Percentiles rank a stretch among this genome's conserved stretches.
phyloP scores from a whole-genome alignment of 2,888 invertebrate species.

The Clanis bilineata region DNA sequence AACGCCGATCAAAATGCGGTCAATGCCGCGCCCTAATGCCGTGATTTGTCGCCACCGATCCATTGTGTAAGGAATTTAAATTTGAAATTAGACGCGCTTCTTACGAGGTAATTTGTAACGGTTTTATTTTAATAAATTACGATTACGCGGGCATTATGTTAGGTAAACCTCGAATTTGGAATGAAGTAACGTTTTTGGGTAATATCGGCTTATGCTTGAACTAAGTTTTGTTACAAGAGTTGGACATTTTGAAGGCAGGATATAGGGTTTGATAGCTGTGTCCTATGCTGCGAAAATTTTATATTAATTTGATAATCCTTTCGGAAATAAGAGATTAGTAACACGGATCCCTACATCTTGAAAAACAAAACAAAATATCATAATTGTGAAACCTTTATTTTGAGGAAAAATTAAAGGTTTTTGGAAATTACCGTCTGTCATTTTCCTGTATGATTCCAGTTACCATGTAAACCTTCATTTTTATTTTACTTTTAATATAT shows the following conservation, averaged over 20 bases:
- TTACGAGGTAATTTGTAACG: background rate
- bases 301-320: no score
- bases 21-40: conserved; percentile 2
- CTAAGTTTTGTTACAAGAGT: no score
- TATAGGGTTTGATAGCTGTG: no score
- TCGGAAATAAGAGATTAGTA: no score
- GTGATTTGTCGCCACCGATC: conserved; percentile 3
- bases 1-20: conserved; percentile 9
- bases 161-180: background rate
- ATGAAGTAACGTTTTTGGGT: background rate
- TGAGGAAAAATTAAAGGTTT: no score
- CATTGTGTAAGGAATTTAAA: conserved; percentile 1
- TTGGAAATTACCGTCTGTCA: no score
- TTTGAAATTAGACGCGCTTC: background rate
- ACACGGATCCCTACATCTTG: no score
- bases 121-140: background rate
- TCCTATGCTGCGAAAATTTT: no score
- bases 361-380: no score
- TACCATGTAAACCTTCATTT: background rate
- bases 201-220: no score
- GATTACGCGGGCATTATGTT: background rate
- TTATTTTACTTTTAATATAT: background rate
- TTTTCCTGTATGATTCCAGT: background rate
- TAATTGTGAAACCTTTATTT: no score
- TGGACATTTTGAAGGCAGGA: no score